Percentiles rank a stretch among this genome's conserved stretches.
These are phyloP conservation scores for Rhinichthys osculus DNA, from an alignment of 2,797 vertebrate genomes.

Conservation along the genomic window DNA sequence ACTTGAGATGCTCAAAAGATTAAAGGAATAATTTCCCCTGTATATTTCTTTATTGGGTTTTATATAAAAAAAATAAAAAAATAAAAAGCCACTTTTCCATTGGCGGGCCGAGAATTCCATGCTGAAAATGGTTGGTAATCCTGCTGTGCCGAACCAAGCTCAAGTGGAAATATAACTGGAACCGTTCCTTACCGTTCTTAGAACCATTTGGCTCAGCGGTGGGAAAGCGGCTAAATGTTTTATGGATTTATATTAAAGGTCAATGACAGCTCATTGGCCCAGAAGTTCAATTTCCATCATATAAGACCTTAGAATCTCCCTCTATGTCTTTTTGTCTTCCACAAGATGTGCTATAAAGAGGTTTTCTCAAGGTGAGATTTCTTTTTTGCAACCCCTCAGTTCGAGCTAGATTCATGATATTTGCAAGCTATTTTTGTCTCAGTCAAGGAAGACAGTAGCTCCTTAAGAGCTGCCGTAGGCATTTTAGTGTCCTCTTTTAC, in stretches of 20 bases:
- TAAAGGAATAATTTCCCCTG: not conserved
- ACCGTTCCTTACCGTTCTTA: not conserved
- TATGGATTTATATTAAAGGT: not conserved
- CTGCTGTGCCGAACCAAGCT: not conserved
- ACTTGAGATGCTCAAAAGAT: not conserved
- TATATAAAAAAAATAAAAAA: not conserved
- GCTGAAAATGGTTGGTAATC: not conserved
- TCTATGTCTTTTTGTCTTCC: not conserved
- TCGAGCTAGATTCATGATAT: not conserved
- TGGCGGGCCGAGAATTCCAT: not conserved
- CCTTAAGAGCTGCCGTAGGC: not conserved
- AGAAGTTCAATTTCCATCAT: not conserved
- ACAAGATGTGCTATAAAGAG: not conserved
- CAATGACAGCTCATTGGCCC: not conserved
- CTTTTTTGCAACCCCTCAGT: not conserved
- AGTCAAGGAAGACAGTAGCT: not conserved
- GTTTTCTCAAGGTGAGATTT: not conserved
- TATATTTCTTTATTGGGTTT: not conserved
- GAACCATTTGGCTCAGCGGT: not conserved
- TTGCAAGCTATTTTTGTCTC: conserved; percentile 9
- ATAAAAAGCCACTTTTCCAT: too few species aligned
- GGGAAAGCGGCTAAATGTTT: not conserved
- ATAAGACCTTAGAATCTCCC: not conserved
- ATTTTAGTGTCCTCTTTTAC: conserved; percentile 29
- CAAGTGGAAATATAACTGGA: not conserved